Base-by-base conservation (phyloP, 2,888 invertebrate genomes). In the Pogonocherus hispidulus region DNA sequence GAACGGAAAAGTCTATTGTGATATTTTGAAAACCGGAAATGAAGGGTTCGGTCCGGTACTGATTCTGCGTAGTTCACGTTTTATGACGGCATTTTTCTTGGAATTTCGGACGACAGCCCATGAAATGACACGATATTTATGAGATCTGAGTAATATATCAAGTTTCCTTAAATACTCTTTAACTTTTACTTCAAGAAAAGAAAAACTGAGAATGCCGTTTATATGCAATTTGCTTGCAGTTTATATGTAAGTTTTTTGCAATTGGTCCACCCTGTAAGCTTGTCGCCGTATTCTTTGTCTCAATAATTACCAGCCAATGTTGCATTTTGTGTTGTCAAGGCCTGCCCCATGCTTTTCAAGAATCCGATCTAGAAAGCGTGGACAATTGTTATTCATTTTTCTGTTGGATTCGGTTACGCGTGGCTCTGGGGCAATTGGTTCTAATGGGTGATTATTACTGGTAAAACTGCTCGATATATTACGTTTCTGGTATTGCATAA, bases 381-480 rank as follows among this genome's bases (percentile, higher is more conserved):
- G 6, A 52, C 16, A 14, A 52, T 52, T 3, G 52, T 52, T 52
- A 4, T 20, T 47, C 4, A 9, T 18, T 18, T 14, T 20, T 47
- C 6, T 47, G 47, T 47, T 16, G 6, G 44, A 14, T 18, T 44
- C 3, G 11, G 41, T 41, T 41, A 14, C 3, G 8, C 14, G 18
- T 44, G 44, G 41, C 14, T 47, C 22, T 47, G 47, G 47, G 20
- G 22, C 47, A 47, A 47, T 47, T 22, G 47, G 47, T 47, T 19
- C 47, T 47, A 22, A 47, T 20, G 47, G 22, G 22, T 47, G 18
- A 14, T 47, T 47, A 47, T 47, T 47, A 20, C 47, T 46, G 4
- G 46, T 19, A 46, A 11, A 41, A 19, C 16, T 20, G 22, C 20
- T 47, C 19, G n/a, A 47, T 20, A 20, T 47, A 19, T 47, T 47